A percentile compares a stretch with the other conserved stretches of the same genome.
Conservation (phyloP, 2,113 vertebrate genomes). For the Cochlearius cochlearius region DNA sequence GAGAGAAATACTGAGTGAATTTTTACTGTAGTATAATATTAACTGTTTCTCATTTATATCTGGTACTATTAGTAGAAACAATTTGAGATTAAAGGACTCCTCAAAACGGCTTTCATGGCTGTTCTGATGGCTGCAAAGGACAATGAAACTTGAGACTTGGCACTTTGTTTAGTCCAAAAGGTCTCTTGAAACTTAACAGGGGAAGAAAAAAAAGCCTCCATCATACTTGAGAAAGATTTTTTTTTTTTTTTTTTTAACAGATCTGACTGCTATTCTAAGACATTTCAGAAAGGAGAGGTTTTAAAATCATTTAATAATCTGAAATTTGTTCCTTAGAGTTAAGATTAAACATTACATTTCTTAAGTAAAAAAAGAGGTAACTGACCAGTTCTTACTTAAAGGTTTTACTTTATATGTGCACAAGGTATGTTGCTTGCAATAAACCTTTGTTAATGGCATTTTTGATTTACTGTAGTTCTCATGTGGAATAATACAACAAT, state of each 20-base stretch:
- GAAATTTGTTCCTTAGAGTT: background rate
- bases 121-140: background rate
- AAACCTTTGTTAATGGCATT: background rate
- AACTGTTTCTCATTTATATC: background rate
- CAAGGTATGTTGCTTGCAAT: background rate
- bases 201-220: background rate
- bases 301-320: background rate
- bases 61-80: background rate
- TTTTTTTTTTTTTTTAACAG: background rate
- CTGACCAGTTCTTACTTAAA: background rate
- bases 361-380: background rate
- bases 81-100: background rate
- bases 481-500: background rate
- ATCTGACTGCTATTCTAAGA: background rate
- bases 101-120: background rate
- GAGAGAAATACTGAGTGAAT: background rate
- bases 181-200: background rate
- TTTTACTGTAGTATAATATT: background rate
- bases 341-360: background rate
- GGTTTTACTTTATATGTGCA: background rate
- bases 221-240: background rate
- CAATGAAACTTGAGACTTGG: background rate
- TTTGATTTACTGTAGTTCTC: background rate
- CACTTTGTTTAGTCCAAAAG: slow-evolving; percentile 4
- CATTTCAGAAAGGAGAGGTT: background rate